These are phyloP conservation scores for Drosophila bifasciata DNA, from an alignment of 1,140 invertebrate species.

Conservation along the genomic window DNA sequence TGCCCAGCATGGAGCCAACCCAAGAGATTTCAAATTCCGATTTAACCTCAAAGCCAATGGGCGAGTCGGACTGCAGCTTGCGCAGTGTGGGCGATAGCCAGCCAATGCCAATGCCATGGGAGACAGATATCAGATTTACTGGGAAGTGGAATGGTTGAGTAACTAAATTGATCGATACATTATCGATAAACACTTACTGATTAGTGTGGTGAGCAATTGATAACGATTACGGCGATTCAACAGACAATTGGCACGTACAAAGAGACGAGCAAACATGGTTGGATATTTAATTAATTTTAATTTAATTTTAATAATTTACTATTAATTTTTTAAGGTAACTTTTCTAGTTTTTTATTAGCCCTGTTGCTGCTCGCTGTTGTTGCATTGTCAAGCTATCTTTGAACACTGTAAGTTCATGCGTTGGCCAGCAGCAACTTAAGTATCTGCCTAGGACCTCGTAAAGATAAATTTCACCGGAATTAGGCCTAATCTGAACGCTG, in stretches of 20 bases:
- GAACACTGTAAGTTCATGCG: conserved; percentile 21
- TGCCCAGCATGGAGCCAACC: conserved; percentile 62
- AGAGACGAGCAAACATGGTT: conserved; percentile 39
- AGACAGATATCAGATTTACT: conserved; percentile 68
- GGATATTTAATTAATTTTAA: conserved; percentile 9
- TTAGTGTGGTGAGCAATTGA: conserved; percentile 60
- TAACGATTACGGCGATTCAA: conserved; percentile 65
- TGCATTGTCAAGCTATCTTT: conserved; percentile 9
- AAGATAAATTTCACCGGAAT: conserved; percentile 25
- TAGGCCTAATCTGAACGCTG: conserved; percentile 26
- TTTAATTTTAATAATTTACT: neutral
- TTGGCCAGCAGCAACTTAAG: conserved; percentile 12
- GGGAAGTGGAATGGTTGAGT: neutral
- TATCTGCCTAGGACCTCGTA: conserved; percentile 21
- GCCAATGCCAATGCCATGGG: conserved; percentile 66
- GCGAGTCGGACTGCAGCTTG: conserved; percentile 52
- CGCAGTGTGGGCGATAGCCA: conserved; percentile 64
- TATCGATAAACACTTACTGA: conserved; percentile 47
- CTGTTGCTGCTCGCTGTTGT: conserved; percentile 1
- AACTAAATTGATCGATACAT: neutral
- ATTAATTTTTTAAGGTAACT: neutral
- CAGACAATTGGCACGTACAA: conserved; percentile 48
- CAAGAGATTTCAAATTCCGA: conserved; percentile 62
- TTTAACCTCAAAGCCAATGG: conserved; percentile 42
- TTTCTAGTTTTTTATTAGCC: conserved; percentile 31